Conservation (phyloP, 2,888 invertebrate species). For the Perdita meconis region DNA sequence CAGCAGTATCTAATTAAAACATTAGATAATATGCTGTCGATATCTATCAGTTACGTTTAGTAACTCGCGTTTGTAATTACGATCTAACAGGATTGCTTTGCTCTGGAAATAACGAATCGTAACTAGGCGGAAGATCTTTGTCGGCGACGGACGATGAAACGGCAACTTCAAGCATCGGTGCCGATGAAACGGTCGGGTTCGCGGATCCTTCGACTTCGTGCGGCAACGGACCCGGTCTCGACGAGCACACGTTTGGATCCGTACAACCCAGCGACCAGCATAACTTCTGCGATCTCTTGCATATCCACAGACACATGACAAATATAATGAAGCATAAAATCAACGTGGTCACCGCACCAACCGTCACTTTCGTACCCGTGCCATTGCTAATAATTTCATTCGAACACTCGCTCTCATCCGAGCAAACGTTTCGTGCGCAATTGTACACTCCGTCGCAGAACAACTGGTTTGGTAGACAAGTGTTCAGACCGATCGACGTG, state of each 20-base stretch:
- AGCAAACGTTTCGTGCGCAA: conserved; percentile 84
- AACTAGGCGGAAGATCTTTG: conserved; percentile 86
- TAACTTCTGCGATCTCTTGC: conserved; percentile 84
- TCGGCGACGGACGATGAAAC: conserved; percentile 82
- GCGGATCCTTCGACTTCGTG: conserved; percentile 67
- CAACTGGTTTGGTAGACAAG: conserved; percentile 84
- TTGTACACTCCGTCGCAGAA: conserved; percentile 84
- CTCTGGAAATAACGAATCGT: conserved; percentile 86
- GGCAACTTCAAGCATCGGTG: conserved; percentile 81
- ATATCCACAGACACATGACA: conserved; percentile 85
- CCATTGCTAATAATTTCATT: conserved; percentile 70
- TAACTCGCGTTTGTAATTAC: conserved; percentile 68
- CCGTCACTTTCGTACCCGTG: conserved; percentile 83
- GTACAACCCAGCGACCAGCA: conserved; percentile 85
- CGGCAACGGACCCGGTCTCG: conserved; percentile 69
- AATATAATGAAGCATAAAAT: conserved; percentile 85
- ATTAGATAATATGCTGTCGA: conserved; percentile 73
- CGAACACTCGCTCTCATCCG: conserved; percentile 84
- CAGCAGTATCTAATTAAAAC: conserved; percentile 79
- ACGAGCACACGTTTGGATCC: conserved; percentile 72
- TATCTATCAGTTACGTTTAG: conserved; percentile 37
- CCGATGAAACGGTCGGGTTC: conserved; percentile 75
- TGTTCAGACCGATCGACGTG: conserved; percentile 66
- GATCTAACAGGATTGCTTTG: conserved; percentile 74
- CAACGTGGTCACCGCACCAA: conserved; percentile 85